Evolutionary conservation across 2,888 invertebrate genomes (phyloP).

Genomic region (Furcula furcula): DNA sequence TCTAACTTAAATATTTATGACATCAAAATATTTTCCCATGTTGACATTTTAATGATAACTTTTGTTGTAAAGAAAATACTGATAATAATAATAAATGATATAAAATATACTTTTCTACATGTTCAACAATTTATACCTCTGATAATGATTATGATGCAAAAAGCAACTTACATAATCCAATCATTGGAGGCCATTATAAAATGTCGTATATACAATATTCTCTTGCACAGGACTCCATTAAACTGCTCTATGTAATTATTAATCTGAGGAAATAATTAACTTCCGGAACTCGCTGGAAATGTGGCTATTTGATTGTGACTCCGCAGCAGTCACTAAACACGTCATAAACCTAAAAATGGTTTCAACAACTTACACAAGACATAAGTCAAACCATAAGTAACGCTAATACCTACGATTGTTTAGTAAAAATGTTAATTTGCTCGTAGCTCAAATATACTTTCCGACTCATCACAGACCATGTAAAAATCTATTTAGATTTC

Average conservation of each 20-base stretch:
- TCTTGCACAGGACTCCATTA: conserved; percentile 48
- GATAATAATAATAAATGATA: conserved; percentile 37
- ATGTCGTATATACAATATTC: conserved; percentile 55
- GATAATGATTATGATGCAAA: conserved; percentile 58
- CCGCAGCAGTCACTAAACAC: conserved; percentile 67
- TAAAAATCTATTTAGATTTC: conserved; percentile 62
- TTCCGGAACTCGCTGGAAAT: conserved; percentile 45
- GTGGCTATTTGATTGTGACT: conserved; percentile 66
- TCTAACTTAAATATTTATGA: conserved; percentile 27
- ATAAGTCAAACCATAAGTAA: conserved; percentile 77
- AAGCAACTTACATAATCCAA: conserved; percentile 54
- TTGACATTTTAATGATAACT: conserved; percentile 20
- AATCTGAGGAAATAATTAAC: conserved; percentile 37
- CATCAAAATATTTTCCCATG: conserved; percentile 21
- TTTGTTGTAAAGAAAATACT: conserved; percentile 32
- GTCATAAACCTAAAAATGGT: conserved; percentile 75
- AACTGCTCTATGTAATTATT: conserved; percentile 45
- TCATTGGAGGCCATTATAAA: too few relatives aligned
- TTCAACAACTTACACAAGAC: conserved; percentile 75
- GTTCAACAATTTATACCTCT: conserved; percentile 66
- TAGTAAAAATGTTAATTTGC: conserved; percentile 77
- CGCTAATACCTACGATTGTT: conserved; percentile 72
- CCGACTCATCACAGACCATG: conserved; percentile 76
- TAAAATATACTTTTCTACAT: conserved; percentile 61
- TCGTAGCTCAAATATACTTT: conserved; percentile 76